Evolutionary conservation across 1,140 invertebrate genomes (phyloP), one percentile per base, ranked within the genome.

Genomic region (Drosophila guanche): DNA sequence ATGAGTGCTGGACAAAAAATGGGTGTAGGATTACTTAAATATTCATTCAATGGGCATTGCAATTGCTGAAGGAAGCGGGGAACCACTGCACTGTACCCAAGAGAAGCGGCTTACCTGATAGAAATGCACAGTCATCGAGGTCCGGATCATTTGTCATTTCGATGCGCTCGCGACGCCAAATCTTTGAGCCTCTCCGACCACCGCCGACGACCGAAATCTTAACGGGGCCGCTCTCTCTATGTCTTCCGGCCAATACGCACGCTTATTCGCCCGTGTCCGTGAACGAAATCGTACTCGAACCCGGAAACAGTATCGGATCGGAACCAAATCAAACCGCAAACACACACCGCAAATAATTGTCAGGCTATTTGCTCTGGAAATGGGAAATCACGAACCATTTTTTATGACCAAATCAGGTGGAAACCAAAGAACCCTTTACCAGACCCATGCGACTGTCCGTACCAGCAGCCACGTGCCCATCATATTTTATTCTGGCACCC

Each of bases 101-200:
- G 10, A 1, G 33, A 12, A 2, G 33, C 3, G 4, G 33, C 55
- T 86, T 92, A 96, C 96, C 97, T 93, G 97, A 97, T 89, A 97
- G 93, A 93, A 97, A 97, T 37, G 97, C 96, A 83, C 97, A 96
- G 93, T 98, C 97, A 91, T 97, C 97, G 79, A 98, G 94, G 94
- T 98, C 97, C 91, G 96, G 96, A 89, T 97, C 96, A 91, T 95
- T 91, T 86, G 90, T 91, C 91, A 91, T 91, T 84, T 91, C 90
- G 85, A 91, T 91, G 56, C 91, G 81, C 85, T 91, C 91, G 76
- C 91, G 91, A 76, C 91, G 90, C 91, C 91, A 91, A 90, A 91
- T 90, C 85, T 88, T 91, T 14, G 90, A 80, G 62, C 91, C 91
- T 79, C 89, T 90, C 66, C 89, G 90, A 77, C 91, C 91, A 73